phyloP scores from a whole-genome alignment of 2,888 invertebrate genomes.

The Spialia ferax region DNA sequence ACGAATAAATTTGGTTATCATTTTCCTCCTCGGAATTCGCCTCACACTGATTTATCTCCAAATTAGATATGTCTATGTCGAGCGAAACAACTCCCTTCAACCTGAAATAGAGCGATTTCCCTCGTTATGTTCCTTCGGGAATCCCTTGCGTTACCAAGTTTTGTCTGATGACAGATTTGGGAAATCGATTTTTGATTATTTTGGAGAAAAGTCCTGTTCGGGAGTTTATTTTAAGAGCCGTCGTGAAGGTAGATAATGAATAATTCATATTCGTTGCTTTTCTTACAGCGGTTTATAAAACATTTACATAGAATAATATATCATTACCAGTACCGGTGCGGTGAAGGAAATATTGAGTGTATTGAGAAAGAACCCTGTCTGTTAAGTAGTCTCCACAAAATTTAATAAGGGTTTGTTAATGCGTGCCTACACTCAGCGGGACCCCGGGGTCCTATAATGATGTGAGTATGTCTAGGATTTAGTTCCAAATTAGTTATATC shows the following conservation, averaged over 20 bases:
- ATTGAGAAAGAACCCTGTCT: too few species aligned
- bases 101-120: conserved; percentile 55
- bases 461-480: too few species aligned
- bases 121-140: conserved; percentile 19
- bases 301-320: too few species aligned
- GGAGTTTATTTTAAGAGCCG: conserved; percentile 8
- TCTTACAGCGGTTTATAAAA: not conserved
- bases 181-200: conserved; percentile 32
- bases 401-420: too few species aligned
- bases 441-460: too few species aligned
- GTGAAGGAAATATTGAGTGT: too few species aligned
- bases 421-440: too few species aligned
- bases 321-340: too few species aligned
- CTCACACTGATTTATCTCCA: conserved; percentile 96
- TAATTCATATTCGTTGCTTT: conserved; percentile 38
- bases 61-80: conserved; percentile 92
- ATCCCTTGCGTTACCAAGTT: conserved; percentile 25
- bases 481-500: too few species aligned
- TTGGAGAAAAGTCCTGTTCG: not conserved
- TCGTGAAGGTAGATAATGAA: conserved; percentile 28
- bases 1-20: conserved; percentile 91
- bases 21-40: conserved; percentile 58
- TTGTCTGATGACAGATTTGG: conserved; percentile 29
- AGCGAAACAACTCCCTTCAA: conserved; percentile 85
- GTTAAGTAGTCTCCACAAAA: too few species aligned